Evolutionary conservation across 2,888 invertebrate species (phyloP).

Genomic region (Liposcelis brunnea): DNA sequence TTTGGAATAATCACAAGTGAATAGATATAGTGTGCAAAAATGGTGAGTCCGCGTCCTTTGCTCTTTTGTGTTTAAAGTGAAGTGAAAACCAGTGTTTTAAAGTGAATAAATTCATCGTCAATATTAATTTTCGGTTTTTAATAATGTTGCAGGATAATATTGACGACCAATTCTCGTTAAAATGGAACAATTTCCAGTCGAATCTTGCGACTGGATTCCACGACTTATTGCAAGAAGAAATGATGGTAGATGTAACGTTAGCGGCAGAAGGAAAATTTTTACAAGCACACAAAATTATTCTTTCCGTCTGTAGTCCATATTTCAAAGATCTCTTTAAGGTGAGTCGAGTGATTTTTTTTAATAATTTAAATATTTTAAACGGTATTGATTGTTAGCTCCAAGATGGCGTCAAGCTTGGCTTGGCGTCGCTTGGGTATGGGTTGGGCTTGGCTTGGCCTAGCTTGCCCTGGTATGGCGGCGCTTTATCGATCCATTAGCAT

Average conservation of each 20-base stretch:
- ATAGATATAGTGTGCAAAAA: conserved; percentile 1
- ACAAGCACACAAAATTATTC: conserved; percentile 58
- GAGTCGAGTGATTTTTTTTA: conserved; percentile 19
- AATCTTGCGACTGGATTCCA: conserved; percentile 56
- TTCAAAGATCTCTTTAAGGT: conserved; percentile 61
- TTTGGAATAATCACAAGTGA: too few species aligned
- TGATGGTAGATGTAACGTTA: conserved; percentile 59
- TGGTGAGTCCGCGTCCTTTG: background rate
- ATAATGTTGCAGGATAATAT: conserved; percentile 5
- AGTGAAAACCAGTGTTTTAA: background rate
- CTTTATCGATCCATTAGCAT: too few species aligned
- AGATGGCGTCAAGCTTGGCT: conserved; percentile 6
- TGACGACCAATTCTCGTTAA: conserved; percentile 44
- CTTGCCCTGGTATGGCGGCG: too few species aligned
- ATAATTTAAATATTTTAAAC: background rate
- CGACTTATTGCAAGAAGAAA: conserved; percentile 48
- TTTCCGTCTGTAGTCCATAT: conserved; percentile 63
- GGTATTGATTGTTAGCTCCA: background rate
- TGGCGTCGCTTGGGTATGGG: background rate
- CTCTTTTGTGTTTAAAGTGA: background rate
- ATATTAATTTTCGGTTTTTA: background rate
- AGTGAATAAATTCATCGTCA: background rate
- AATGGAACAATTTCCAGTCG: conserved; percentile 65
- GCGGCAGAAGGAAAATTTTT: conserved; percentile 59
- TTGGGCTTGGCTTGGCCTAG: too few species aligned